Percentiles rank a stretch among this genome's conserved stretches.
Conservation (phyloP, 2,113 vertebrate species). For the Saccopteryx bilineata region DNA sequence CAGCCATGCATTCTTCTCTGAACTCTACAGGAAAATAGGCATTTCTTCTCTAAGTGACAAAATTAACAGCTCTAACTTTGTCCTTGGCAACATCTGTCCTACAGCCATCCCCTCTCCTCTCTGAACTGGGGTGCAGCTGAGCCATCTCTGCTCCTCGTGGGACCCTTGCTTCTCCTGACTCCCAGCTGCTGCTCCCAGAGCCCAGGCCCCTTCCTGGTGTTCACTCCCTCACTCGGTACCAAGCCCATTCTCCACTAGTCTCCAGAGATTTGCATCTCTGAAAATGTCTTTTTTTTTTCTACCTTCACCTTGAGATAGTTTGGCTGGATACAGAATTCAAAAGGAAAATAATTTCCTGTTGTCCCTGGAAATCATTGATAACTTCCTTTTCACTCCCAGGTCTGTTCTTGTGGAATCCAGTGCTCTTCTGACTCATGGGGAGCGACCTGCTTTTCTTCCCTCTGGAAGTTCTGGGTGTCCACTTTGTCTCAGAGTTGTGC, state of each 20-base stretch:
- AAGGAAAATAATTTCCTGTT: background rate
- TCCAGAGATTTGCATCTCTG: background rate
- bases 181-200: background rate
- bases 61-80: background rate
- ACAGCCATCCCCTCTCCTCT: background rate
- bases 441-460: background rate
- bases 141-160: background rate
- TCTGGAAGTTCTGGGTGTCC: background rate
- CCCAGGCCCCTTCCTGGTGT: background rate
- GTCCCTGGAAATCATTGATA: background rate
- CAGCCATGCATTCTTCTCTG: background rate
- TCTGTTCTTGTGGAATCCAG: background rate
- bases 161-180: background rate
- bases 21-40: background rate
- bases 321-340: background rate
- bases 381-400: background rate
- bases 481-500: background rate
- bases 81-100: background rate
- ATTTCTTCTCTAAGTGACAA: background rate
- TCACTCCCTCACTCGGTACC: background rate
- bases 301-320: background rate
- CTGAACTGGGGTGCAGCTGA: background rate
- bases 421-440: background rate
- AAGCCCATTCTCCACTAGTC: background rate
- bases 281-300: background rate